phyloP scores from a whole-genome alignment of 2,113 vertebrate species.

The Ceuthmochares aereus region DNA sequence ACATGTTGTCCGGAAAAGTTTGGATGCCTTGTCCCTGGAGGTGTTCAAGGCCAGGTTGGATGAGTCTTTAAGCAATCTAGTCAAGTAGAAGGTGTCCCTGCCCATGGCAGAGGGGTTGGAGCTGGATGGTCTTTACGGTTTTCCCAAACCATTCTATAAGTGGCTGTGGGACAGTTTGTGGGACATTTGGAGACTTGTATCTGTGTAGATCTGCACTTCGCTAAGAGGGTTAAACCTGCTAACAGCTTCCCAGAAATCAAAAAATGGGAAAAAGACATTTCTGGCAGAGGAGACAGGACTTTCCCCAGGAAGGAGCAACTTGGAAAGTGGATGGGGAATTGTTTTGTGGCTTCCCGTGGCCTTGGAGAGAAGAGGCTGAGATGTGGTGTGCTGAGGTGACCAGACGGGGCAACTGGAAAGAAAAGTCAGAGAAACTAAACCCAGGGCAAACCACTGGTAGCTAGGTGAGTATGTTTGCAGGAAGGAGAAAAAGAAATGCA shows the following conservation, averaged over 20 bases:
- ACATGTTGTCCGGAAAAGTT: too few species aligned
- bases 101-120: too few species aligned
- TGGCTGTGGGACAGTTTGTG: not conserved
- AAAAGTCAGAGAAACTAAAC: not conserved
- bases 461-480: not conserved
- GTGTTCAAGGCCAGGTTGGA: too few species aligned
- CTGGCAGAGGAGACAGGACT: not conserved
- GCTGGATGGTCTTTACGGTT: too few species aligned
- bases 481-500: not conserved
- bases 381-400: too few species aligned
- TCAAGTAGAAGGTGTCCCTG: too few species aligned
- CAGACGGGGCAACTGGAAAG: not conserved
- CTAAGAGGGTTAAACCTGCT: not conserved
- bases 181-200: fast-evolving
- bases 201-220: not conserved
- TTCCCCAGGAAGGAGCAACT: not conserved
- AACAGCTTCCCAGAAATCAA: not conserved
- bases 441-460: not conserved
- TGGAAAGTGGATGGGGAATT: not conserved
- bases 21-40: too few species aligned
- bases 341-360: not conserved
- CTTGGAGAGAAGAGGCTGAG: not conserved
- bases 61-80: too few species aligned
- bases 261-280: not conserved
- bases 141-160: too few species aligned